Conservation (phyloP, 2,888 invertebrate genomes). For the Erynnis tages region DNA sequence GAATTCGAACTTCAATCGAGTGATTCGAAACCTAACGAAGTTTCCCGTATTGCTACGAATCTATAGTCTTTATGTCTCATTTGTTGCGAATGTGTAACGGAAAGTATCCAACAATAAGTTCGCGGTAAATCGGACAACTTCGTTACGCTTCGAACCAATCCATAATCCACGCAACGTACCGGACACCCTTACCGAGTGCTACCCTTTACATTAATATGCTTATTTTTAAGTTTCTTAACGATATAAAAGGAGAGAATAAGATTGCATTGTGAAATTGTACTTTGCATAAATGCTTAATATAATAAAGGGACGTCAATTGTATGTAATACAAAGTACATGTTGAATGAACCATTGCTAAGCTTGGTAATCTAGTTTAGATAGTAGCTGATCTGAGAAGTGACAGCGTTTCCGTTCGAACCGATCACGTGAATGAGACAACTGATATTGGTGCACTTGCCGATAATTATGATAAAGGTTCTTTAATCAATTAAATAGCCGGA, state of each 20-base stretch:
- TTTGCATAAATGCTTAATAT: conserved; percentile 63
- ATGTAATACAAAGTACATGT: conserved; percentile 69
- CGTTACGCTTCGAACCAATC: too few relatives aligned
- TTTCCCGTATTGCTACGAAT: too few relatives aligned
- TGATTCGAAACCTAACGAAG: too few relatives aligned
- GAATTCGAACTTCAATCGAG: too few relatives aligned
- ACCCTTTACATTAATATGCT: conserved; percentile 39
- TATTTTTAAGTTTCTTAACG: conserved; percentile 69
- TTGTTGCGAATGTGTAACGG: too few relatives aligned
- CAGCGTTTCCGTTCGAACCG: conserved; percentile 6
- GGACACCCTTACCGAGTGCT: conserved; percentile 33
- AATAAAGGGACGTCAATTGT: conserved; percentile 66
- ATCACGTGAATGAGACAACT: conserved; percentile 6
- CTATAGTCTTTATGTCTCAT: too few relatives aligned
- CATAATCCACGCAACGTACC: not conserved
- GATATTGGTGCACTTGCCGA: conserved; percentile 1
- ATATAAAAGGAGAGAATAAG: conserved; percentile 77
- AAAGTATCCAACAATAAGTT: too few relatives aligned
- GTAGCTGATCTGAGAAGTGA: conserved; percentile 20
- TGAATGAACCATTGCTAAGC: conserved; percentile 59
- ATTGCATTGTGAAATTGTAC: conserved; percentile 72
- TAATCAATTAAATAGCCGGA: conserved; percentile 1
- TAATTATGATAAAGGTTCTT: conserved; percentile 5
- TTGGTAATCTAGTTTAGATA: conserved; percentile 49
- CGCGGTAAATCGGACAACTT: too few relatives aligned